These are phyloP conservation scores for Sinhomidia bicolor DNA, from an alignment of 2,888 invertebrate species.

Conservation along the genomic window DNA sequence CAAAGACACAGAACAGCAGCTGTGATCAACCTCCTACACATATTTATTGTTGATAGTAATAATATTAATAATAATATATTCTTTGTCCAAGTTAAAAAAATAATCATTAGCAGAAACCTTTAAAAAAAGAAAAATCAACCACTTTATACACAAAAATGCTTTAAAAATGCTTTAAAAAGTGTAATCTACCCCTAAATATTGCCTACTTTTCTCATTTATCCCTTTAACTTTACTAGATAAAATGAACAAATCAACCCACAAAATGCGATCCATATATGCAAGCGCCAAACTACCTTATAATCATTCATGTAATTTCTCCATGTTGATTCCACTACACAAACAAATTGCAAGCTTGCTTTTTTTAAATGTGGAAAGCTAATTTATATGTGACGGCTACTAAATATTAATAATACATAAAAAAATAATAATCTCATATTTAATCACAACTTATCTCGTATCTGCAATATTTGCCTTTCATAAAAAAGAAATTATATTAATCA, in stretches of 20 bases:
- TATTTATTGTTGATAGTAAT: conserved; percentile 64
- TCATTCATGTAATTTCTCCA: background rate
- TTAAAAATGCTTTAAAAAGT: conserved; percentile 11
- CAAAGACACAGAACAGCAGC: conserved; percentile 74
- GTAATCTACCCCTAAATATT: background rate
- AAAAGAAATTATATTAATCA: conserved; percentile 55
- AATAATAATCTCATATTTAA: conserved; percentile 69
- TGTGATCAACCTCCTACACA: conserved; percentile 67
- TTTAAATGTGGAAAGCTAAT: conserved; percentile 1
- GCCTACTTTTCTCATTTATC: background rate
- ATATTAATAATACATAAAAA: conserved; percentile 1
- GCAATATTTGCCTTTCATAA: conserved; percentile 72
- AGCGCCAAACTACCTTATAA: background rate
- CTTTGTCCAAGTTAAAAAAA: background rate
- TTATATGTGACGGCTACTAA: conserved; percentile 26
- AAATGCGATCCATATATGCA: background rate
- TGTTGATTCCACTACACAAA: background rate
- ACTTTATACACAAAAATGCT: conserved; percentile 14
- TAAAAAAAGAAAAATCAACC: background rate
- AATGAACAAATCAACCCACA: background rate
- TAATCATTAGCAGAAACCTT: conserved; percentile 27
- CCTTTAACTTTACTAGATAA: conserved; percentile 7
- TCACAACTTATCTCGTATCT: conserved; percentile 70
- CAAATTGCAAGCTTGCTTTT: conserved; percentile 3
- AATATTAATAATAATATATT: conserved; percentile 16